Conservation (phyloP, 2,113 vertebrate species). For the Leucopsar rothschildi region DNA sequence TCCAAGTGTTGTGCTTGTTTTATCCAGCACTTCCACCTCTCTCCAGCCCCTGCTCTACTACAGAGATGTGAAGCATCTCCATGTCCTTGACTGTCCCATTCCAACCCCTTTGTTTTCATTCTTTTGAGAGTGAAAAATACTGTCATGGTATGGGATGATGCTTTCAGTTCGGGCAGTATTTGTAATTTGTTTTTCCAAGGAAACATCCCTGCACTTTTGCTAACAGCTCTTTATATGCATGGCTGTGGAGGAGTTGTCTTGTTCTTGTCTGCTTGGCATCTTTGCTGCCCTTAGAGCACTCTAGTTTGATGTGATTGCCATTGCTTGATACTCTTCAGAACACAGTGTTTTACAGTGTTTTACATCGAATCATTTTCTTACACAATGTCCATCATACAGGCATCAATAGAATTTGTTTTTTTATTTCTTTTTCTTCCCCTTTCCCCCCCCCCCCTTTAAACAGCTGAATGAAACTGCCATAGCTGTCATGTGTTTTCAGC, state of each 20-base stretch:
- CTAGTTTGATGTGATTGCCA: not conserved
- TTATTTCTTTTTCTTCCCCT: not conserved
- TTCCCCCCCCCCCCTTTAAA: not conserved
- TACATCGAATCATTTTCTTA: not conserved
- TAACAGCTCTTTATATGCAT: not conserved
- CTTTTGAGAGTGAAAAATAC: not conserved
- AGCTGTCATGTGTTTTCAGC: not conserved
- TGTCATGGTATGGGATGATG: not conserved
- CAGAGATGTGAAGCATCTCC: not conserved
- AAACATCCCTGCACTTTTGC: not conserved
- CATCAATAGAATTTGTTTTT: not conserved
- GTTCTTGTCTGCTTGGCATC: not conserved
- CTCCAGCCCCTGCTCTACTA: not conserved
- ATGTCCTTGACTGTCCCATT: not conserved
- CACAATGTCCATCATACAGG: not conserved
- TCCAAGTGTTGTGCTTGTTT: not conserved
- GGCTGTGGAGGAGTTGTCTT: not conserved
- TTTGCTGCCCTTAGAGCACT: not conserved
- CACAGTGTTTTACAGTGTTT: not conserved
- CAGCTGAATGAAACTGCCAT: not conserved
- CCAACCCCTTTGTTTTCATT: fast-evolving
- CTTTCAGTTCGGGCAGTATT: not conserved
- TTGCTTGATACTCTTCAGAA: not conserved
- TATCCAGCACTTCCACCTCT: not conserved
- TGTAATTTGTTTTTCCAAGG: not conserved